These are phyloP conservation scores for Eueremaeus valkanovi DNA, from an alignment of 2,888 invertebrate species.

Conservation along the genomic window DNA sequence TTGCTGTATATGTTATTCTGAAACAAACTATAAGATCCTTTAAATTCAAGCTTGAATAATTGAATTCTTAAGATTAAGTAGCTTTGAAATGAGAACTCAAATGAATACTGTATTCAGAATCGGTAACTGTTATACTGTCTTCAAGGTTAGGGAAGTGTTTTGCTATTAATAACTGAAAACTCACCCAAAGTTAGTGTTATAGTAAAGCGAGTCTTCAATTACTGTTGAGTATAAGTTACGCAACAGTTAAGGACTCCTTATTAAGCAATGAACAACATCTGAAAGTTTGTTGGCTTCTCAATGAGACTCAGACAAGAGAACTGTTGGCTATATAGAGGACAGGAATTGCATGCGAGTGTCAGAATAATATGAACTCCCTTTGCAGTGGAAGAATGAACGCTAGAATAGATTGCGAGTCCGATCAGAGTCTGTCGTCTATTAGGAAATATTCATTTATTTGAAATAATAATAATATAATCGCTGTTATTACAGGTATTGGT, in stretches of 20 bases:
- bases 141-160: conserved; percentile 19
- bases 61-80: too few species aligned
- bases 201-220: not conserved
- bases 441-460: conserved; percentile 19
- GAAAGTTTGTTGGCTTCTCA: conserved; percentile 24
- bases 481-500: conserved; percentile 26
- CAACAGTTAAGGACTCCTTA: conserved; percentile 17
- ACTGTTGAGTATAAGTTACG: conserved; percentile 9
- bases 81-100: too few species aligned
- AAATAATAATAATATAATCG: conserved; percentile 25
- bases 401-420: not conserved
- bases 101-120: too few species aligned
- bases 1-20: too few species aligned
- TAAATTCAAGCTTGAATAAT: too few species aligned
- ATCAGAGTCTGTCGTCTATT: not conserved
- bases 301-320: not conserved
- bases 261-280: conserved; percentile 15
- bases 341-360: too few species aligned
- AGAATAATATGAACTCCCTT: too few species aligned
- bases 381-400: not conserved
- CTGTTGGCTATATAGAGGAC: too few species aligned
- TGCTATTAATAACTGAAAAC: not conserved
- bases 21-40: too few species aligned
- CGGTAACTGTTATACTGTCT: not conserved
- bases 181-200: not conserved